phyloP scores from a whole-genome alignment of 2,113 vertebrate genomes.

The Pandion haliaetus region DNA sequence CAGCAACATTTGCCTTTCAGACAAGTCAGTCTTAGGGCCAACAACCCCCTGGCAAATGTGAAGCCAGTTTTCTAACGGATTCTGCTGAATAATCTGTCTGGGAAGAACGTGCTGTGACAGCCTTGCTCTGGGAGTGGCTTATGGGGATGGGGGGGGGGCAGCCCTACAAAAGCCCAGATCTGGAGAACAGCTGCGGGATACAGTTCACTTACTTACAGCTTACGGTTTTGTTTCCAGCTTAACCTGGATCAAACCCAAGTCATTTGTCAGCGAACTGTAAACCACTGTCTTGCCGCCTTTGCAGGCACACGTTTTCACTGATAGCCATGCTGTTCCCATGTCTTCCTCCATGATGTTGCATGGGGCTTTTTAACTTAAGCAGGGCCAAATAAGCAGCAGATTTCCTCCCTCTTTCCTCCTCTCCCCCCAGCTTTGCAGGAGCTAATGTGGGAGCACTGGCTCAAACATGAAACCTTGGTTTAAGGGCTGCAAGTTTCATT shows the following conservation, averaged over 20 bases:
- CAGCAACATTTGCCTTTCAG: background rate
- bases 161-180: background rate
- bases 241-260: background rate
- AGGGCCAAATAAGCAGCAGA: background rate
- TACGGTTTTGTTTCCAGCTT: background rate
- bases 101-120: background rate
- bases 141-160: rapidly evolving
- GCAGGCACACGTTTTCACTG: background rate
- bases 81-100: conserved; percentile 4
- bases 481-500: background rate
- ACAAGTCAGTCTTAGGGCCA: background rate
- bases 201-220: background rate
- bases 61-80: background rate
- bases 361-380: background rate
- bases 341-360: background rate
- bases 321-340: background rate
- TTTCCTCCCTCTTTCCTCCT: background rate
- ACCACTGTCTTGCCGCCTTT: background rate
- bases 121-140: background rate
- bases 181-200: conserved; percentile 23
- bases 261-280: conserved; percentile 17
- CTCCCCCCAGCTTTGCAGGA: rapidly evolving
- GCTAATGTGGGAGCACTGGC: background rate
- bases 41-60: background rate
- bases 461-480: rapidly evolving